These are phyloP conservation scores for Mergus octosetaceus DNA, from an alignment of 2,797 vertebrate genomes.

Conservation along the genomic window DNA sequence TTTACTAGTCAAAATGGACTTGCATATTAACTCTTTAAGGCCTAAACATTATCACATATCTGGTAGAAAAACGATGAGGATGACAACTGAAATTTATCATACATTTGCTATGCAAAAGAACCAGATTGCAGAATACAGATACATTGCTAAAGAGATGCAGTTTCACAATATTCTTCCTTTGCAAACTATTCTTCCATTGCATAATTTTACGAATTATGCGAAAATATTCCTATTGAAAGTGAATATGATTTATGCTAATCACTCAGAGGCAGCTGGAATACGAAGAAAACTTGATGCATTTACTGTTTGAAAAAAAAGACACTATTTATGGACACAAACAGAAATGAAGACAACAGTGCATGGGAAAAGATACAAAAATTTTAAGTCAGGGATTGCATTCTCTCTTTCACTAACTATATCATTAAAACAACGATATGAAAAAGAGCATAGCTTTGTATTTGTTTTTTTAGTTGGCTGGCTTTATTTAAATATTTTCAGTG, in stretches of 20 bases:
- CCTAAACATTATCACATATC: background rate
- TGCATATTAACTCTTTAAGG: conserved; percentile 24
- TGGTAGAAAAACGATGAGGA: background rate
- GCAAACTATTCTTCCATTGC: conserved; percentile 37
- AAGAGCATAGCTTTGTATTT: background rate
- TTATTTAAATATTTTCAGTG: conserved; percentile 30
- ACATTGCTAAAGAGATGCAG: conserved; percentile 13
- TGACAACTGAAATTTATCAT: background rate
- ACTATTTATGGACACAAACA: conserved; percentile 23
- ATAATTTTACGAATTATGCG: conserved; percentile 37
- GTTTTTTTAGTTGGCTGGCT: background rate
- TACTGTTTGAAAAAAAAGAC: background rate
- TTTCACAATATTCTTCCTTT: conserved; percentile 29
- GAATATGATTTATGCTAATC: conserved; percentile 18
- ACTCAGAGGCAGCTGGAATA: background rate
- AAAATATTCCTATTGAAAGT: conserved; percentile 47
- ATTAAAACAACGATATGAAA: conserved; percentile 15
- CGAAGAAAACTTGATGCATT: conserved; percentile 18
- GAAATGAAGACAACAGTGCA: background rate
- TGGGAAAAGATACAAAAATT: conserved; percentile 10
- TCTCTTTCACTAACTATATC: conserved; percentile 11
- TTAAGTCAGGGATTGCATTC: background rate
- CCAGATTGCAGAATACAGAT: background rate
- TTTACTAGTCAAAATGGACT: background rate
- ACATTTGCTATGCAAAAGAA: background rate